Conservation (phyloP, 1,140 invertebrate genomes). For the Oscheius sp. region DNA sequence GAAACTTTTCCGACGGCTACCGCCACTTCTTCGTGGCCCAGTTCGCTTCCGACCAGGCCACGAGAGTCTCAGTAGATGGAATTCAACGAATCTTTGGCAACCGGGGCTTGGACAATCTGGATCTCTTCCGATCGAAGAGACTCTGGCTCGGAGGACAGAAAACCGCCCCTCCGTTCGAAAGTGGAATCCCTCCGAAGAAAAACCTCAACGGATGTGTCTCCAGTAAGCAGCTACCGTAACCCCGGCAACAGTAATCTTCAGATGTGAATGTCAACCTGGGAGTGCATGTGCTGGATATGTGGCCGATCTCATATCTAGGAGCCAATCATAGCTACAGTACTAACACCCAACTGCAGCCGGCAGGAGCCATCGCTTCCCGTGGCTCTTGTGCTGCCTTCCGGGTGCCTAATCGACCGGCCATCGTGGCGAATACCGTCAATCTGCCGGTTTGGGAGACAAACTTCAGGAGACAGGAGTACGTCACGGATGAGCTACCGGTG, state of each 20-base stretch:
- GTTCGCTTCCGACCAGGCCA: neutral
- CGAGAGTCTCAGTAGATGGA: neutral
- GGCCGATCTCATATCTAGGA: neutral
- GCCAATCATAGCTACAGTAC: neutral
- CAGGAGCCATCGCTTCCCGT: neutral
- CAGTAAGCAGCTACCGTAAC: neutral
- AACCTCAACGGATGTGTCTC: neutral
- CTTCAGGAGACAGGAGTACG: constrained; percentile 14
- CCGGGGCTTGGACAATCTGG: neutral
- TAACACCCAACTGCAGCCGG: neutral
- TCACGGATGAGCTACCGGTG: neutral
- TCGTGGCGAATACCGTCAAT: constrained; percentile 4
- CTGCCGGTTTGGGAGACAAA: constrained; percentile 28
- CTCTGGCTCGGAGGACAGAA: neutral
- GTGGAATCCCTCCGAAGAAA: neutral
- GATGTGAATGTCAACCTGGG: neutral
- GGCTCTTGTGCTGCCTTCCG: neutral
- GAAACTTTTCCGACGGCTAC: constrained; percentile 18
- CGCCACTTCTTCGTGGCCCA: constrained; percentile 21
- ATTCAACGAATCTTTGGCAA: neutral
- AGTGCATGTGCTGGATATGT: neutral
- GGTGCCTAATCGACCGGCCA: neutral
- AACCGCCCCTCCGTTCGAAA: neutral
- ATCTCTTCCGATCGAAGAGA: neutral
- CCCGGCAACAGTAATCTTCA: neutral